phyloP scores from a whole-genome alignment of 2,113 vertebrate genomes.

The Amphiprion percula region DNA sequence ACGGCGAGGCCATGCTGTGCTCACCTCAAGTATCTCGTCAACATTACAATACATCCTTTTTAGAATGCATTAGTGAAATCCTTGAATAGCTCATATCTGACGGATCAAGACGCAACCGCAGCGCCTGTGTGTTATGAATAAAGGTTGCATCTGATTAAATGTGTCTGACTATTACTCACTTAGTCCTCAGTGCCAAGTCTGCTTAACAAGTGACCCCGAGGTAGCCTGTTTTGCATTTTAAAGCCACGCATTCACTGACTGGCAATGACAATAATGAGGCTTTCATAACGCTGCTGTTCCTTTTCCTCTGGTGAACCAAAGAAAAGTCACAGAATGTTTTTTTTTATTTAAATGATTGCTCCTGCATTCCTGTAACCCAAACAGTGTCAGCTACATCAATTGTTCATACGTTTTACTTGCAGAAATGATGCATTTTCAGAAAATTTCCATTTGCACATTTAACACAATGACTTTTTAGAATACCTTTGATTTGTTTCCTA shows the following conservation, averaged over 20 bases:
- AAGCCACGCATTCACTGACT: neutral
- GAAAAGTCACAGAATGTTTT: too few species aligned
- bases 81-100: slow-evolving; percentile 23
- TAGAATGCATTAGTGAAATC: slow-evolving; percentile 6
- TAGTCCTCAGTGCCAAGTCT: slow-evolving; percentile 2
- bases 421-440: too few species aligned
- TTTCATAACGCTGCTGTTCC: neutral
- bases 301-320: too few species aligned
- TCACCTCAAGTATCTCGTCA: neutral
- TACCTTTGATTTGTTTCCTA: too few species aligned
- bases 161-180: slow-evolving; percentile 24
- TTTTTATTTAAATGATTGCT: too few species aligned
- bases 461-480: too few species aligned
- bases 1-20: neutral
- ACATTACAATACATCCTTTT: slow-evolving; percentile 18
- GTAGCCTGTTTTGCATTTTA: neutral
- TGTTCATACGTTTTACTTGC: too few species aligned
- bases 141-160: neutral
- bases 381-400: too few species aligned
- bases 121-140: neutral
- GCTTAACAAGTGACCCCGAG: slow-evolving; percentile 1
- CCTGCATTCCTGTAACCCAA: too few species aligned
- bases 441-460: too few species aligned
- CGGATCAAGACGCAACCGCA: neutral
- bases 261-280: neutral